Evolutionary conservation across 2,797 vertebrate genomes (phyloP).

Genomic region (Odontamblyopus lacepedii): DNA sequence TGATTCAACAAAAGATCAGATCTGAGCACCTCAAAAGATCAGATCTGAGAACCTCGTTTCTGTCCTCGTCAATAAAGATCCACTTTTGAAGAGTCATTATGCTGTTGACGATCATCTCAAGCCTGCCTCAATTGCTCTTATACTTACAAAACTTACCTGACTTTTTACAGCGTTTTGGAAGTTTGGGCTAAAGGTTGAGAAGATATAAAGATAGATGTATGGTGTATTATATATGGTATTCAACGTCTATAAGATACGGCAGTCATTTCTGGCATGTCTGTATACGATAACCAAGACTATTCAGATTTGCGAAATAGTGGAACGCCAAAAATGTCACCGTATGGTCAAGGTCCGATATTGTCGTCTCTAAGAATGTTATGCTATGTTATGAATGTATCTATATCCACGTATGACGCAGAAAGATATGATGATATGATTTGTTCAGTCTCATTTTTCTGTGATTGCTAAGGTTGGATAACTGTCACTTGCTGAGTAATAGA

Average conservation of each 20-base stretch:
- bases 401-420: too few relatives aligned
- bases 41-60: slow-evolving; percentile 53
- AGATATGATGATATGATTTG: too few relatives aligned
- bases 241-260: neutral
- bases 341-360: neutral
- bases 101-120: slow-evolving; percentile 16
- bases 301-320: too few relatives aligned
- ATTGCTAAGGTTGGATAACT: too few relatives aligned
- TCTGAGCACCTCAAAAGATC: slow-evolving; percentile 26
- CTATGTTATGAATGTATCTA: too few relatives aligned
- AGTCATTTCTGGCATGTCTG: neutral
- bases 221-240: neutral
- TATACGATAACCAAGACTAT: neutral
- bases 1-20: slow-evolving; percentile 31
- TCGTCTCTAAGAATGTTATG: too few relatives aligned
- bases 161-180: slow-evolving; percentile 1
- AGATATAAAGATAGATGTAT: neutral
- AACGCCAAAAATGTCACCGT: neutral
- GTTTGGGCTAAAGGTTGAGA: neutral
- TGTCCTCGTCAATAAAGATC: slow-evolving; percentile 50
- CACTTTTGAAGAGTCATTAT: slow-evolving; percentile 36
- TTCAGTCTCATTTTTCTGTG: too few relatives aligned
- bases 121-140: slow-evolving; percentile 4
- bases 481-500: too few relatives aligned
- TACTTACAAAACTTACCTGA: slow-evolving; percentile 19